Percentiles rank a stretch among this genome's conserved stretches.
These are phyloP conservation scores for Buathra laborator DNA, from an alignment of 2,888 invertebrate species.

Conservation along the genomic window DNA sequence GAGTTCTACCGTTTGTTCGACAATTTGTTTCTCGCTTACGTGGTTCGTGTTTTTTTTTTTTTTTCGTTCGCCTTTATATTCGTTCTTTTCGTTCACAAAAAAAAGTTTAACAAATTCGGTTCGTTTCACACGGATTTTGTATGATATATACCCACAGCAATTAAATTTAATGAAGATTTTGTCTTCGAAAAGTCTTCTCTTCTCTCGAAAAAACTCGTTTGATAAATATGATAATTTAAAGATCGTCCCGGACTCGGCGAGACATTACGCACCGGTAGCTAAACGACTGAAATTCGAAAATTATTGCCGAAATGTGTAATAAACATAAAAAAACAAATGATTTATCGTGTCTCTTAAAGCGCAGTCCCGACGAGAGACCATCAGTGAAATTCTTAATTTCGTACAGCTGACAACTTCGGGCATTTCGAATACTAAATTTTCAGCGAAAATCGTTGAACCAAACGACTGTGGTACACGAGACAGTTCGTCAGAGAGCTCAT, in stretches of 20 bases:
- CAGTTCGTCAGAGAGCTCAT: background rate
- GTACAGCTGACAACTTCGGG: background rate
- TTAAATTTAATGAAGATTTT: background rate
- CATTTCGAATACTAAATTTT: background rate
- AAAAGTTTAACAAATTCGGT: background rate
- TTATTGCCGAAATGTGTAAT: background rate
- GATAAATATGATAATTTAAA: conserved; percentile 40
- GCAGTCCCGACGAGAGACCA: background rate
- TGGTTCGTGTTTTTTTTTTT: background rate
- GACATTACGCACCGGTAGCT: conserved; percentile 29
- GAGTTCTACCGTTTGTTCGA: conserved; percentile 40
- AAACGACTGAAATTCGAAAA: conserved; percentile 8
- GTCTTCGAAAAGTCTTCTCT: background rate
- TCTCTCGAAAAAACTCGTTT: conserved; percentile 1
- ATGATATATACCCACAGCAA: background rate
- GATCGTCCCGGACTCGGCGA: background rate
- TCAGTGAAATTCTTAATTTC: conserved; percentile 7
- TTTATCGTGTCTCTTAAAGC: background rate
- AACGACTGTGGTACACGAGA: background rate
- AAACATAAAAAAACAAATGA: background rate
- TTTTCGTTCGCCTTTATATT: background rate
- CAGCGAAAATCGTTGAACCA: background rate
- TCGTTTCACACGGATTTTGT: background rate
- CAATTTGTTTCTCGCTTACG: conserved; percentile 27
- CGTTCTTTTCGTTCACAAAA: background rate